Evolutionary conservation across 2,113 vertebrate genomes (phyloP).

Genomic region (Lagopus muta): DNA sequence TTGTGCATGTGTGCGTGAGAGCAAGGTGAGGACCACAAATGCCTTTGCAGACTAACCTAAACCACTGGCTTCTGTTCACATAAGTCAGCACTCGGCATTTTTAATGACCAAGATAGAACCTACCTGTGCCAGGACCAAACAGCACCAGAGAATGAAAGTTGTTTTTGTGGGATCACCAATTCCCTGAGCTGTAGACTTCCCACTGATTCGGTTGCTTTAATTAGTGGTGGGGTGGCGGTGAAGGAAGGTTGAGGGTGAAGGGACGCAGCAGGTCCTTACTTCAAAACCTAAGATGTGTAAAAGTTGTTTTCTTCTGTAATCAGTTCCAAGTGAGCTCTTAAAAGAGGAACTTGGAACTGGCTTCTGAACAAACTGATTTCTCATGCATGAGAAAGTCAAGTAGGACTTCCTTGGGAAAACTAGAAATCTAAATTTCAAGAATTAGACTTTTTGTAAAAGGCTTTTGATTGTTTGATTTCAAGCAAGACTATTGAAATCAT

Average conservation of each 20-base stretch:
- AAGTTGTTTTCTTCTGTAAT: constrained; percentile 68
- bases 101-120: background rate
- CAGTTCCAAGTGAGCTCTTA: constrained; percentile 77
- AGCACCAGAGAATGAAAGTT: background rate
- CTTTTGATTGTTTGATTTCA: constrained; percentile 62
- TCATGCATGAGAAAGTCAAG: constrained; percentile 47
- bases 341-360: constrained; percentile 65
- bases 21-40: background rate
- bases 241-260: background rate
- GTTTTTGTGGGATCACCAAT: background rate
- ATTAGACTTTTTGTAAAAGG: constrained; percentile 42
- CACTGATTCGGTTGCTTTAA: background rate
- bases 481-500: constrained; percentile 41
- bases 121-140: background rate
- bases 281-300: constrained; percentile 64
- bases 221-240: background rate
- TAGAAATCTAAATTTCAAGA: constrained; percentile 46
- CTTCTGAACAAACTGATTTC: constrained; percentile 71
- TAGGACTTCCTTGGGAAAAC: constrained; percentile 37
- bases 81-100: constrained; percentile 4
- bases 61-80: background rate
- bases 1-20: background rate
- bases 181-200: background rate
- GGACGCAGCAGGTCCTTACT: constrained; percentile 41
- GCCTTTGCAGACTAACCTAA: constrained; percentile 2